These are phyloP conservation scores for Drosophila orena DNA, from an alignment of 1,140 invertebrate genomes.

Conservation along the genomic window DNA sequence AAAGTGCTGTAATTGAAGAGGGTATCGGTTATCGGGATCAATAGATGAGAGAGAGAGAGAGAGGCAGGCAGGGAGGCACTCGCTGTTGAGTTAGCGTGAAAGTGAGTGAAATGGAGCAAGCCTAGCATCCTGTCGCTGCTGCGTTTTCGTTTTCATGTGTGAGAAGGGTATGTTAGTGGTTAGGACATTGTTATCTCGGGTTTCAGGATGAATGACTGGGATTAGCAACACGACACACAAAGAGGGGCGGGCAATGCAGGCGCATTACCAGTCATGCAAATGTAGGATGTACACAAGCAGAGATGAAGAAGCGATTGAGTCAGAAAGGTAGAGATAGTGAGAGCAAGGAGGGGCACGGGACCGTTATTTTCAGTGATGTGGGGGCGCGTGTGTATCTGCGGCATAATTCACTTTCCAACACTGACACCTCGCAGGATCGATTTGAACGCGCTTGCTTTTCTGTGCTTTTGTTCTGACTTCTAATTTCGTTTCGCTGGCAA, in stretches of 20 bases:
- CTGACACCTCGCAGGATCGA: conserved; percentile 32
- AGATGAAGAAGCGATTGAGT: conserved; percentile 19
- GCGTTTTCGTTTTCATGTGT: conserved; percentile 8
- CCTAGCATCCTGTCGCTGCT: conserved; percentile 30
- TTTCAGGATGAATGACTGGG: conserved; percentile 25
- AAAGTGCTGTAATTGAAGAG: conserved; percentile 42
- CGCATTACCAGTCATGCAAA: conserved; percentile 20
- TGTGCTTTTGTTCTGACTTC: conserved; percentile 13
- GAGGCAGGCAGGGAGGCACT: conserved; percentile 15
- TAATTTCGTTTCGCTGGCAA: conserved; percentile 24
- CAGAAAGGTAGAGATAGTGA: not conserved
- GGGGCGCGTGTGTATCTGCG: conserved; percentile 8
- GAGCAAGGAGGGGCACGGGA: not conserved
- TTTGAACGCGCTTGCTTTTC: conserved; percentile 12
- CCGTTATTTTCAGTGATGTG: conserved; percentile 36
- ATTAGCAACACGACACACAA: conserved; percentile 40
- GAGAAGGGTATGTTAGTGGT: conserved; percentile 32
- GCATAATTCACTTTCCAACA: conserved; percentile 23
- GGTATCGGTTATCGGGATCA: conserved; percentile 16
- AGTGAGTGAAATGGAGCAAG: conserved; percentile 37
- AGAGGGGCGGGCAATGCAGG: not conserved
- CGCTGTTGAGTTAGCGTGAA: conserved; percentile 1
- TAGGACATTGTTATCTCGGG: conserved; percentile 26
- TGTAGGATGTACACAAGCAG: conserved; percentile 28
- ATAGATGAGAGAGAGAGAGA: conserved; percentile 10